phyloP scores from a whole-genome alignment of 1,140 invertebrate genomes.

The Helicoverpa zea region DNA sequence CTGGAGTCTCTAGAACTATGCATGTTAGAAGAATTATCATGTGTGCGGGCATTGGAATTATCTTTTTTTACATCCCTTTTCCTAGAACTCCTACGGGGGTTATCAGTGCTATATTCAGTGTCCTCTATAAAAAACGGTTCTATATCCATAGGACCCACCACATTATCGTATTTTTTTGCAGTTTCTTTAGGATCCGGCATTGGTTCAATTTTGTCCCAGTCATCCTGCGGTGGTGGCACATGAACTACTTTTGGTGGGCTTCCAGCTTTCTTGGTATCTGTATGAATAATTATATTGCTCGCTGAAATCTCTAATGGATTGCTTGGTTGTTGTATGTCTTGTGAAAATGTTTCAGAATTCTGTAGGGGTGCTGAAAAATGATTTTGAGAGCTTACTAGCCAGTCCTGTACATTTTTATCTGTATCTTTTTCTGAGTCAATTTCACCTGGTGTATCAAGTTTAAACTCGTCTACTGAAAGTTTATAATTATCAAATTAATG shows the following conservation, averaged over 20 bases:
- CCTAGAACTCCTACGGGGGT: constrained; percentile 76
- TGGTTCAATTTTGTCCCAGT: constrained; percentile 81
- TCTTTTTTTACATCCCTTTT: constrained; percentile 65
- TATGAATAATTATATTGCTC: constrained; percentile 71
- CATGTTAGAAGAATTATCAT: constrained; percentile 51
- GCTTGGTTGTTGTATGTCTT: constrained; percentile 52
- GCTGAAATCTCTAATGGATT: constrained; percentile 58
- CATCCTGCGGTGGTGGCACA: constrained; percentile 67
- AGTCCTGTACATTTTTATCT: constrained; percentile 76
- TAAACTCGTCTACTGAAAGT: constrained; percentile 74
- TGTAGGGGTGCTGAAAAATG: constrained; percentile 73
- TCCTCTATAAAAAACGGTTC: constrained; percentile 67
- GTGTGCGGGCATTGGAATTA: constrained; percentile 24
- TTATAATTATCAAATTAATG: constrained; percentile 30
- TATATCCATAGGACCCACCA: constrained; percentile 68
- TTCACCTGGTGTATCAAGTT: constrained; percentile 53
- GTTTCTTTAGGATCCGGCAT: constrained; percentile 66
- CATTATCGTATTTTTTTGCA: constrained; percentile 66
- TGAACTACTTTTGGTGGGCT: constrained; percentile 59
- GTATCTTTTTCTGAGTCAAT: constrained; percentile 57
- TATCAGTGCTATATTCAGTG: constrained; percentile 64
- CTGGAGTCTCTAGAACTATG: constrained; percentile 59
- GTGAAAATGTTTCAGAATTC: constrained; percentile 62
- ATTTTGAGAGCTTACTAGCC: constrained; percentile 77
- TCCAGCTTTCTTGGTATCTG: constrained; percentile 57